These are phyloP conservation scores for Trinectes maculatus DNA, from an alignment of 2,113 vertebrate genomes.

Conservation along the genomic window DNA sequence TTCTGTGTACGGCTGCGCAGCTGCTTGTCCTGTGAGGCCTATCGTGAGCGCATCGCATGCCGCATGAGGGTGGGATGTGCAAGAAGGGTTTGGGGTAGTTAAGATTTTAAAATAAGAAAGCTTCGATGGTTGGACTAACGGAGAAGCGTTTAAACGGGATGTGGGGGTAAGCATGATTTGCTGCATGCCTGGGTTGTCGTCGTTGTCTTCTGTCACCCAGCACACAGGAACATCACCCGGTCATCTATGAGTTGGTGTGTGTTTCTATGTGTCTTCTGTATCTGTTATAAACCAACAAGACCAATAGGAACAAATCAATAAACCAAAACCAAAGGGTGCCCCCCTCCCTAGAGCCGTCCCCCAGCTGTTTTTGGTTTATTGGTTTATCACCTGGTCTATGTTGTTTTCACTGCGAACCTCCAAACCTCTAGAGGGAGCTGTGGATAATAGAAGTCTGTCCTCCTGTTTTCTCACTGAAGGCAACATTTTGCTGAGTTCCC, in stretches of 20 bases:
- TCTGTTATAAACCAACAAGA: conserved; percentile 60
- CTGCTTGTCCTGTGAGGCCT: conserved; percentile 83
- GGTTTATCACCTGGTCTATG: conserved; percentile 68
- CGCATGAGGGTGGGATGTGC: conserved; percentile 79
- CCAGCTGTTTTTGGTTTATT: conserved; percentile 68
- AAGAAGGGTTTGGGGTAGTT: conserved; percentile 50
- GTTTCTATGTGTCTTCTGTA: conserved; percentile 25
- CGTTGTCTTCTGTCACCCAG: conserved; percentile 60
- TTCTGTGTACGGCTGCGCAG: conserved; percentile 79
- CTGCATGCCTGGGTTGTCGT: conserved; percentile 70
- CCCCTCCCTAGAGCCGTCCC: conserved; percentile 12
- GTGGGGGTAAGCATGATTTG: conserved; percentile 52
- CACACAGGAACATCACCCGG: conserved; percentile 52
- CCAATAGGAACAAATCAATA: conserved; percentile 67
- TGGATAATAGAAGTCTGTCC: conserved; percentile 41
- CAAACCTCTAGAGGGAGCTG: conserved; percentile 75
- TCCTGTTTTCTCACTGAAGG: conserved; percentile 1
- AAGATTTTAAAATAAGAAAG: background rate
- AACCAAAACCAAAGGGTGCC: conserved; percentile 46
- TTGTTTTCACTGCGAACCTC: conserved; percentile 76
- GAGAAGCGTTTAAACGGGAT: conserved; percentile 29
- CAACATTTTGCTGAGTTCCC: background rate
- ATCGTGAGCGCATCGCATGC: conserved; percentile 76
- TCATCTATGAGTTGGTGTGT: conserved; percentile 60
- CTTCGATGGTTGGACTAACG: conserved; percentile 28